Conservation (phyloP, 2,888 invertebrate species). For the Pachliopta kotzebuea region DNA sequence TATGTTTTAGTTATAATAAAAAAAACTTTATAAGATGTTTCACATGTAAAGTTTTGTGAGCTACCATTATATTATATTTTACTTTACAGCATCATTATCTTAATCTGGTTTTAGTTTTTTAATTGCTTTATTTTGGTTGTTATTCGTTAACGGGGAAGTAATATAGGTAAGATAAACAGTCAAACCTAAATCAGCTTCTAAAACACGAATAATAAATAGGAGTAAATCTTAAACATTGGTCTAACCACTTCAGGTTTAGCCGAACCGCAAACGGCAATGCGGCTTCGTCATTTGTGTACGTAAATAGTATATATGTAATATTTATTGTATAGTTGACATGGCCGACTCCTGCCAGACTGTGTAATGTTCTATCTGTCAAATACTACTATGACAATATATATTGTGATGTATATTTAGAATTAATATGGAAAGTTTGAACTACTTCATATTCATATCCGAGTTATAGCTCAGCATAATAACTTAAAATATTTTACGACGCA, state of each 20-base stretch:
- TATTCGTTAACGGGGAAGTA: background rate
- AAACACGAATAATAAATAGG: background rate
- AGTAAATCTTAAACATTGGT: slow-evolving; percentile 1
- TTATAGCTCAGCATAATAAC: slow-evolving; percentile 20
- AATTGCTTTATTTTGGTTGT: no score
- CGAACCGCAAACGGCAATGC: background rate
- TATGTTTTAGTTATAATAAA: background rate
- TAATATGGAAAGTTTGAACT: background rate
- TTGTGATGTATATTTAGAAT: background rate
- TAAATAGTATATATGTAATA: no score
- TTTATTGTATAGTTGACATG: no score
- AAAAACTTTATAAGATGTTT: no score
- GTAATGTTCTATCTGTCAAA: no score
- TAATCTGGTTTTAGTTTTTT: no score
- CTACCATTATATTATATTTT: no score
- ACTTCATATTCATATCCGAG: slow-evolving; percentile 17
- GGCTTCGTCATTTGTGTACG: background rate
- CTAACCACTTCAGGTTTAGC: background rate
- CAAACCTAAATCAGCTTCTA: background rate
- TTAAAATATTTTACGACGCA: slow-evolving; percentile 37
- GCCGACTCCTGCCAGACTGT: no score
- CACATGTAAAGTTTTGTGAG: no score
- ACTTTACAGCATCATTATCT: no score
- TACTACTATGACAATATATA: no score
- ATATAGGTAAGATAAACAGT: background rate